Conservation (phyloP, 2,888 invertebrate genomes). For the Epinotia demarniana region DNA sequence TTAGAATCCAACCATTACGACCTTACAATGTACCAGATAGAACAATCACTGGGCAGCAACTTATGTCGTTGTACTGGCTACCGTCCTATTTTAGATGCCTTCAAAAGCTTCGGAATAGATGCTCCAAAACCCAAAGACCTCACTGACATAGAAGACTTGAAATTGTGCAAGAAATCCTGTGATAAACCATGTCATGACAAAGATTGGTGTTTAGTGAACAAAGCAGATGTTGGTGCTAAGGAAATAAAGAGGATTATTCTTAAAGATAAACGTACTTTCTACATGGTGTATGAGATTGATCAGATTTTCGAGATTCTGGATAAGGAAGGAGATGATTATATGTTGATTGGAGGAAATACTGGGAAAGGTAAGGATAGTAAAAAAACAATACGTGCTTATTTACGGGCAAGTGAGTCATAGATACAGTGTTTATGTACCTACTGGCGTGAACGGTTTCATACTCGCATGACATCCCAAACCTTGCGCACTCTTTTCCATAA, state of each 20-base stretch:
- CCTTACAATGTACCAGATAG: conserved; percentile 86
- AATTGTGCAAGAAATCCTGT: conserved; percentile 50
- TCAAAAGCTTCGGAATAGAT: conserved; percentile 84
- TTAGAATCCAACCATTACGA: conserved; percentile 67
- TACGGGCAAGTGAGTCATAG: background rate
- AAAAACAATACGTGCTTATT: background rate
- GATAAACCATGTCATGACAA: conserved; percentile 50
- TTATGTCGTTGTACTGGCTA: conserved; percentile 90
- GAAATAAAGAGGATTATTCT: conserved; percentile 53
- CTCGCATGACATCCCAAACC: background rate
- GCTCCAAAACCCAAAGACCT: conserved; percentile 57
- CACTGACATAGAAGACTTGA: conserved; percentile 64
- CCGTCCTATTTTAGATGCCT: conserved; percentile 86
- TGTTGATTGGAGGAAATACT: conserved; percentile 88
- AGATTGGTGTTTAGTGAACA: conserved; percentile 64
- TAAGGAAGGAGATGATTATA: conserved; percentile 71
- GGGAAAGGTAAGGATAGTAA: conserved; percentile 81
- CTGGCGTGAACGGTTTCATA: background rate
- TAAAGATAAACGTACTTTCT: conserved; percentile 75
- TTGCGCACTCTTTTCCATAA: background rate
- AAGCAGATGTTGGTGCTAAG: conserved; percentile 51
- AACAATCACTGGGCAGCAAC: conserved; percentile 89
- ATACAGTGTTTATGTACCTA: background rate
- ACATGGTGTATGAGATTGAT: conserved; percentile 73
- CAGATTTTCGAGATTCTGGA: conserved; percentile 76